Conservation (phyloP, 53 echinoderm and acorn worm species). For the Echinarachnius parma region DNA sequence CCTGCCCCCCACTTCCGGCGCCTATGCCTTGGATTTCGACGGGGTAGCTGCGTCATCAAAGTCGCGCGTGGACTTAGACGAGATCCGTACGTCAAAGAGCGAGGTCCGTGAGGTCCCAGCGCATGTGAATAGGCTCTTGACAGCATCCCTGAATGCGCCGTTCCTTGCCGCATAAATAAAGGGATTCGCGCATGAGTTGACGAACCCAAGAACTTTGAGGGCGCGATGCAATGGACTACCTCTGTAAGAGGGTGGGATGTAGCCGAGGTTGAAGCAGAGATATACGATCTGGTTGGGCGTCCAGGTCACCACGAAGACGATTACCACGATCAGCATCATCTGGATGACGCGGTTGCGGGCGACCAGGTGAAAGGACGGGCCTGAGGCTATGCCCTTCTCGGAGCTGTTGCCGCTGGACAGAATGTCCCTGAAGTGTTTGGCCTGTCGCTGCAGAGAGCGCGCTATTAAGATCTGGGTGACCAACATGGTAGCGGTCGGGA, state of each 20-base stretch:
- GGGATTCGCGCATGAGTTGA: slow-evolving; percentile 23
- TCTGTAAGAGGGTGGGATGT: slow-evolving; percentile 42
- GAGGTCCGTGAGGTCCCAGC: too few relatives aligned
- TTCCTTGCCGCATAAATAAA: slow-evolving; percentile 14
- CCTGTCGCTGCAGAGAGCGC: slow-evolving; percentile 1
- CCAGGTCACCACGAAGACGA: slow-evolving; percentile 67
- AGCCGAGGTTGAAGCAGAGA: slow-evolving; percentile 55
- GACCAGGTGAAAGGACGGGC: slow-evolving; percentile 53
- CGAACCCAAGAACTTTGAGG: slow-evolving; percentile 12
- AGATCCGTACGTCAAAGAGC: too few relatives aligned
- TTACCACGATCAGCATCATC: slow-evolving; percentile 65
- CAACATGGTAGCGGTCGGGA: slow-evolving; percentile 20
- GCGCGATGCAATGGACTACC: neutral
- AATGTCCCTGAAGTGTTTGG: slow-evolving; percentile 10
- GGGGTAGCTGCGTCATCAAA: too few relatives aligned
- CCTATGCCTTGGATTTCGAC: too few relatives aligned
- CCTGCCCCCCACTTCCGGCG: too few relatives aligned
- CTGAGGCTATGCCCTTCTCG: neutral
- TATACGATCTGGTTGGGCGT: slow-evolving; percentile 63
- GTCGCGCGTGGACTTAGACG: too few relatives aligned
- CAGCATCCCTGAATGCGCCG: slow-evolving; percentile 8
- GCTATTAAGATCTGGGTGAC: slow-evolving; percentile 16
- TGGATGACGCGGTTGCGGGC: slow-evolving; percentile 56
- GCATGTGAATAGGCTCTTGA: neutral
- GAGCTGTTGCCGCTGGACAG: neutral